A percentile compares a stretch with the other conserved stretches of the same genome.
Conservation (phyloP, 2,888 invertebrate species). For the Euclidia mi region DNA sequence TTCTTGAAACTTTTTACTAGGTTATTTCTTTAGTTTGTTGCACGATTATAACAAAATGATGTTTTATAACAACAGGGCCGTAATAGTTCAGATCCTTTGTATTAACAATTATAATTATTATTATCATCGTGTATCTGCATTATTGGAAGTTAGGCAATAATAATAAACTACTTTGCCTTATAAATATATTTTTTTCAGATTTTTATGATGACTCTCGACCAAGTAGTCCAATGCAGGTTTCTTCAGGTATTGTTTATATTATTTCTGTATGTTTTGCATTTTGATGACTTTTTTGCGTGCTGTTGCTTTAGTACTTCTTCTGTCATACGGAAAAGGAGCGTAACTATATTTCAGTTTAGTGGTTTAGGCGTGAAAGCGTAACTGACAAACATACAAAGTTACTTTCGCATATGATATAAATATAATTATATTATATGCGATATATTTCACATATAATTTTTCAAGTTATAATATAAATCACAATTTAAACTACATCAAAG, state of each 20-base stretch:
- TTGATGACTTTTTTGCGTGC: slow-evolving; percentile 7
- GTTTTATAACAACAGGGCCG: slow-evolving; percentile 17
- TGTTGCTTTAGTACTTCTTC: too few species aligned
- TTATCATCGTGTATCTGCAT: slow-evolving; percentile 3
- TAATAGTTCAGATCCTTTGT: slow-evolving; percentile 16
- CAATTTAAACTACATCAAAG: slow-evolving; percentile 11
- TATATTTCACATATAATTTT: slow-evolving; percentile 14
- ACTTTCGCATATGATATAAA: slow-evolving; percentile 1
- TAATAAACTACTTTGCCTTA: too few species aligned
- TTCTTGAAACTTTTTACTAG: slow-evolving; percentile 19
- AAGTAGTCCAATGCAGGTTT: slow-evolving; percentile 24
- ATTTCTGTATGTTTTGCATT: slow-evolving; percentile 17
- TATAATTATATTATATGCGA: too few species aligned
- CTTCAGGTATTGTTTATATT: slow-evolving; percentile 21
- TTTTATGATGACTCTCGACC: slow-evolving; percentile 24
- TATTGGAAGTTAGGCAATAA: slow-evolving; percentile 11
- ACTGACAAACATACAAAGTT: slow-evolving; percentile 6
- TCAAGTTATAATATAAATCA: slow-evolving; percentile 17
- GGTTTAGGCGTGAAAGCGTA: slow-evolving; percentile 9
- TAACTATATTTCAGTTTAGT: not conserved
- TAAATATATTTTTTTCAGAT: slow-evolving; percentile 13
- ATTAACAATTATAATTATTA: slow-evolving; percentile 13
- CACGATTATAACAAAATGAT: slow-evolving; percentile 21
- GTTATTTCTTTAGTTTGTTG: slow-evolving; percentile 23
- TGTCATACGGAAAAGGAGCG: slow-evolving; percentile 13